Conservation (phyloP, 2,113 vertebrate genomes). For the Pseudonaja textilis region DNA sequence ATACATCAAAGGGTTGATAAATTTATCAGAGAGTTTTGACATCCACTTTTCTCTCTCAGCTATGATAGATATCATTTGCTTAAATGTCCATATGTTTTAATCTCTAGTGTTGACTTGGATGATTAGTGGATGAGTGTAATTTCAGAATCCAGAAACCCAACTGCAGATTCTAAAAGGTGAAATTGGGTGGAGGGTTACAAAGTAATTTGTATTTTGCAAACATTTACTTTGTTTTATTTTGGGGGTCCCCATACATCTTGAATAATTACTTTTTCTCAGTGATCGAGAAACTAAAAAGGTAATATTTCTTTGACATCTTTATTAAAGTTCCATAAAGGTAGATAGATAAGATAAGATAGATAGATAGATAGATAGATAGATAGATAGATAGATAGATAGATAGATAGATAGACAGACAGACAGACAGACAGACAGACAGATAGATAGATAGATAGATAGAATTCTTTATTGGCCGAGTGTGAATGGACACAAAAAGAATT, state of each 20-base stretch:
- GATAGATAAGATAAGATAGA: background rate
- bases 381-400: background rate
- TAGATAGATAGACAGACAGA: background rate
- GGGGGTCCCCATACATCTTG: background rate
- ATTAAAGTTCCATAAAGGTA: background rate
- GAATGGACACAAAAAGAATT: too few relatives aligned
- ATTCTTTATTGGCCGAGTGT: too few relatives aligned
- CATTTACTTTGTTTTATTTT: background rate
- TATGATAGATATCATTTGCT: background rate
- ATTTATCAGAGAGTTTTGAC: background rate
- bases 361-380: too few relatives aligned
- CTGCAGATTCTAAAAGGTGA: background rate
- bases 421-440: too few relatives aligned
- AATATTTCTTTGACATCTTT: background rate
- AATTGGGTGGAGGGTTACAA: background rate
- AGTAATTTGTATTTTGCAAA: background rate
- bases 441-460: too few relatives aligned
- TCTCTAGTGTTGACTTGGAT: background rate
- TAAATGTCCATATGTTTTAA: background rate
- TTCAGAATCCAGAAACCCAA: background rate
- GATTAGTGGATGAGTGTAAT: background rate
- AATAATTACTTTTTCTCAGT: background rate
- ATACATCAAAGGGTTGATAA: background rate
- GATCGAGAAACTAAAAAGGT: background rate
- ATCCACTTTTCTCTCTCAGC: background rate